Evolutionary conservation across 2,888 invertebrate genomes (phyloP).

Genomic region (Cosmopolites sordidus): DNA sequence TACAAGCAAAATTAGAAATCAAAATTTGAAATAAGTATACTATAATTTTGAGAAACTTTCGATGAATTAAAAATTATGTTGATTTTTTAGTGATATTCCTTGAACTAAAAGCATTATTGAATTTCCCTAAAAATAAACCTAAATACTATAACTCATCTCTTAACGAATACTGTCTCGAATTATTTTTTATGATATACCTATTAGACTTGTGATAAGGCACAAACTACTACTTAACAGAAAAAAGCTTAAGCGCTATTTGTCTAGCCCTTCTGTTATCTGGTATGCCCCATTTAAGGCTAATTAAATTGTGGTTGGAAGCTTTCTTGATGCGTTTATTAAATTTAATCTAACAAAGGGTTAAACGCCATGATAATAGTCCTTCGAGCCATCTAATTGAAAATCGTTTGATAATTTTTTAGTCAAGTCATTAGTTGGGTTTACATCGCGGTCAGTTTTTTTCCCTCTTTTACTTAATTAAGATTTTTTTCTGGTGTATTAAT

Average conservation of each 20-base stretch:
- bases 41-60: too few species aligned
- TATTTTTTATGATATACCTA: too few species aligned
- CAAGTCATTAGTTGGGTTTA: slow-evolving; percentile 9
- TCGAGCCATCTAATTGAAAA: slow-evolving; percentile 21
- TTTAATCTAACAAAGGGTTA: slow-evolving; percentile 31
- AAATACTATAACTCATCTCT: too few species aligned
- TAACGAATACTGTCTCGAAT: too few species aligned
- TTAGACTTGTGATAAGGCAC: not conserved
- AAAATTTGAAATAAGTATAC: too few species aligned
- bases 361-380: slow-evolving; percentile 26
- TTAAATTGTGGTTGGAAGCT: slow-evolving; percentile 27
- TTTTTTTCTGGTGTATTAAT: slow-evolving; percentile 1
- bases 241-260: slow-evolving; percentile 3
- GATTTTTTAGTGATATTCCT: too few species aligned
- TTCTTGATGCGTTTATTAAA: slow-evolving; percentile 30
- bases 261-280: slow-evolving; percentile 9
- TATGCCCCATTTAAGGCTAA: slow-evolving; percentile 8
- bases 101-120: too few species aligned
- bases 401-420: slow-evolving; percentile 11
- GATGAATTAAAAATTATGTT: too few species aligned
- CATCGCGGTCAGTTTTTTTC: slow-evolving; percentile 6
- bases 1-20: too few species aligned
- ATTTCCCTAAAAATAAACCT: too few species aligned
- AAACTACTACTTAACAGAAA: not conserved
- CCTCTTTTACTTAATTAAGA: slow-evolving; percentile 7